Conservation (phyloP, 2,113 vertebrate species). For the Bostrychus sinensis region DNA sequence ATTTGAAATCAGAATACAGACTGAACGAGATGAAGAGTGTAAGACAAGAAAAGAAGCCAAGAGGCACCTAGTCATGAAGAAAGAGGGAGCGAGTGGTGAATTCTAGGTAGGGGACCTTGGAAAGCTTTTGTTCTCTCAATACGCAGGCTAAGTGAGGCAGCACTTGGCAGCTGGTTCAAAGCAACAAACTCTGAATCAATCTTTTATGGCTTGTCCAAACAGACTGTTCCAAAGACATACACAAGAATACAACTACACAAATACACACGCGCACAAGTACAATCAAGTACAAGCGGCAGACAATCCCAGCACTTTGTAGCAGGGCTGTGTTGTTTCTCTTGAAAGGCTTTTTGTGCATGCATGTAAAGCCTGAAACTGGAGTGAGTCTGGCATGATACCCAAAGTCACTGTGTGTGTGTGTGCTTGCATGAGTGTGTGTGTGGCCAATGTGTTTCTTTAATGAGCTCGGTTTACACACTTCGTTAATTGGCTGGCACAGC, state of each 20-base stretch:
- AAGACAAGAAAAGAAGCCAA: conserved; percentile 48
- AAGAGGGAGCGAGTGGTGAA: conserved; percentile 45
- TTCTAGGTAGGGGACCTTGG: conserved; percentile 62
- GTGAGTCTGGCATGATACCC: conserved; percentile 36
- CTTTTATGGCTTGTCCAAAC: conserved; percentile 70
- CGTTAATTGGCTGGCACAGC: conserved; percentile 75
- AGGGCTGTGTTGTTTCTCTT: conserved; percentile 35
- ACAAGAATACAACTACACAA: not conserved
- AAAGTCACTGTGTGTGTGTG: conserved; percentile 22
- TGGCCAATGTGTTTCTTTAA: conserved; percentile 71
- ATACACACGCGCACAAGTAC: conserved; percentile 25
- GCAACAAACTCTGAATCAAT: conserved; percentile 73
- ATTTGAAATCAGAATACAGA: conserved; percentile 49
- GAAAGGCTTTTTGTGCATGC: conserved; percentile 30
- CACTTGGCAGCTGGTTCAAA: conserved; percentile 70
- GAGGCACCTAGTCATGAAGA: conserved; percentile 34
- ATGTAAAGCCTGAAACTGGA: conserved; percentile 34
- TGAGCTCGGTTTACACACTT: conserved; percentile 78
- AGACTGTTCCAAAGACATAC: conserved; percentile 28
- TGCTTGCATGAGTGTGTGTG: conserved; percentile 31
- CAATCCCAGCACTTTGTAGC: conserved; percentile 32
- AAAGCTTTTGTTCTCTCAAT: conserved; percentile 63
- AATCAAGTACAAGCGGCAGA: conserved; percentile 30
- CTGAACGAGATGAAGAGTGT: conserved; percentile 59
- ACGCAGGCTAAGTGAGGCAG: conserved; percentile 55